These are phyloP conservation scores for Helicoverpa assulta DNA, from an alignment of 2,888 invertebrate species.

Conservation along the genomic window DNA sequence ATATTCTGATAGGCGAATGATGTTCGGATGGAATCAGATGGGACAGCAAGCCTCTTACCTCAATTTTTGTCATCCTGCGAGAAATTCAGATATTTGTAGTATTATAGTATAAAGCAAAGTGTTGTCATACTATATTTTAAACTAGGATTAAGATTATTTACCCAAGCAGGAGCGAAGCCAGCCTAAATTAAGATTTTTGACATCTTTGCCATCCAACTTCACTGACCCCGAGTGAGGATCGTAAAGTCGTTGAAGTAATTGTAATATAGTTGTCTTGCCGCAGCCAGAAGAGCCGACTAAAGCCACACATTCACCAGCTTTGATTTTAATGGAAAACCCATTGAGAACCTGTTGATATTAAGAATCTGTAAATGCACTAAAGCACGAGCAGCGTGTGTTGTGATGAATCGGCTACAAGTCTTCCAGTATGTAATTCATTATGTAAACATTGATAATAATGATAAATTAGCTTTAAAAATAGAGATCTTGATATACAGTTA, in stretches of 20 bases:
- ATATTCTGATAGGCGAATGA: too few relatives aligned
- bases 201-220: conserved; percentile 91
- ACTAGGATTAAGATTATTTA: conserved; percentile 47
- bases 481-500: neutral
- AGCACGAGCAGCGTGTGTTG: too few relatives aligned
- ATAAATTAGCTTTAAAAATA: neutral
- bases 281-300: conserved; percentile 94
- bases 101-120: too few relatives aligned
- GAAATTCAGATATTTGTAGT: too few relatives aligned
- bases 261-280: conserved; percentile 95
- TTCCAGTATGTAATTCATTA: neutral
- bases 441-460: neutral
- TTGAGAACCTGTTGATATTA: conserved; percentile 89
- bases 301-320: conserved; percentile 93
- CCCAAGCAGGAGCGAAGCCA: conserved; percentile 95
- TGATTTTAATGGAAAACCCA: conserved; percentile 91
- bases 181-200: conserved; percentile 92
- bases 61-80: too few relatives aligned
- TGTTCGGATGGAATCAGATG: too few relatives aligned
- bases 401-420: neutral
- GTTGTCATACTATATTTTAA: too few relatives aligned
- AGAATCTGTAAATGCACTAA: neutral
- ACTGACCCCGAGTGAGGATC: conserved; percentile 91
- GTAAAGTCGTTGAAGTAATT: conserved; percentile 93
- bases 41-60: too few relatives aligned